A percentile compares a stretch with the other conserved stretches of the same genome.
These are phyloP conservation scores for Copidosoma aretas DNA, from an alignment of 2,888 invertebrate genomes.

Conservation along the genomic window DNA sequence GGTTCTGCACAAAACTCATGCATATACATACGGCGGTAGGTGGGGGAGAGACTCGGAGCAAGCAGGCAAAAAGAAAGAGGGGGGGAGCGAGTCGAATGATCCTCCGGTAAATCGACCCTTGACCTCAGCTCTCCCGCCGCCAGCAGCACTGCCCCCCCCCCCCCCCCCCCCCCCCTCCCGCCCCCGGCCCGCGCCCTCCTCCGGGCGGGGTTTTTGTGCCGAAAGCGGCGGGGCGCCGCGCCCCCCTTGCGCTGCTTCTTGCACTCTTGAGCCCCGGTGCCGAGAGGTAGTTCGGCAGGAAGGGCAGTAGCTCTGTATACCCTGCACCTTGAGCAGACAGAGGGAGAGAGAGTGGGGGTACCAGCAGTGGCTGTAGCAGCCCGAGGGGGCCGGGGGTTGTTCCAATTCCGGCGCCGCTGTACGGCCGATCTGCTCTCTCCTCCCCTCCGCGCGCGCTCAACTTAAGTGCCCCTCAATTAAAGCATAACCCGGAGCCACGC, in stretches of 20 bases:
- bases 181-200: background rate
- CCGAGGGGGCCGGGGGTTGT: slow-evolving; percentile 10
- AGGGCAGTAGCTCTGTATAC: background rate
- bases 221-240: slow-evolving; percentile 32
- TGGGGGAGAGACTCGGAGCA: background rate
- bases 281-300: slow-evolving; percentile 23
- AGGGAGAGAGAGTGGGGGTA: background rate
- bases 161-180: slow-evolving; percentile 5
- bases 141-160: background rate
- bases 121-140: slow-evolving; percentile 31
- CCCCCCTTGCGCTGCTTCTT: slow-evolving; percentile 27
- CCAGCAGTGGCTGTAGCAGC: no score
- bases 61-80: no score
- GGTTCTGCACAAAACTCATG: slow-evolving; percentile 24
- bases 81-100: slow-evolving; percentile 34
- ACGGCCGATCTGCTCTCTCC: slow-evolving; percentile 8
- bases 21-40: slow-evolving; percentile 27
- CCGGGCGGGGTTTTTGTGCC: slow-evolving; percentile 31
- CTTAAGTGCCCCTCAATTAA: slow-evolving; percentile 43
- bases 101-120: slow-evolving; percentile 40
- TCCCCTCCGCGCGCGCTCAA: slow-evolving; percentile 35
- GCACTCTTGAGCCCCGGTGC: slow-evolving; percentile 28
- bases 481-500: slow-evolving; percentile 34
- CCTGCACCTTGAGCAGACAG: background rate
- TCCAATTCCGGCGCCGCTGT: slow-evolving; percentile 30